phyloP scores from a whole-genome alignment of 2,113 vertebrate genomes.

The Zingel zingel region DNA sequence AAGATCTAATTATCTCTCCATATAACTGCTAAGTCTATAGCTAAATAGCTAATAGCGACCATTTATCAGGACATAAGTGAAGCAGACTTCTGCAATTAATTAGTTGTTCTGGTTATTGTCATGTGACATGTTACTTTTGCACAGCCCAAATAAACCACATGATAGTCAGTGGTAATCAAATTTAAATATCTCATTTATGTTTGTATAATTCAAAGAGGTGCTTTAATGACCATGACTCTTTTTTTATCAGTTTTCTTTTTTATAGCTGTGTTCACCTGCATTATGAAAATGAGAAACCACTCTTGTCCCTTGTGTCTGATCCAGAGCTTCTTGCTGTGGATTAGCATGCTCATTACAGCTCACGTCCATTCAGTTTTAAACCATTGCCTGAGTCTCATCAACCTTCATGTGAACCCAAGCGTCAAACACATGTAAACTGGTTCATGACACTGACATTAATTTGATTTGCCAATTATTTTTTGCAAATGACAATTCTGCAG shows the following conservation, averaged over 20 bases:
- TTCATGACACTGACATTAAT: slow-evolving; percentile 15
- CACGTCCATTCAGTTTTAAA: slow-evolving; percentile 7
- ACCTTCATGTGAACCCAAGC: slow-evolving; percentile 3
- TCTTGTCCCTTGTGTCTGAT: slow-evolving; percentile 27
- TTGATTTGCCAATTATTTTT: slow-evolving; percentile 30
- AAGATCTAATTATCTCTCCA: slow-evolving; percentile 68
- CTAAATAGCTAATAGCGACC: slow-evolving; percentile 51
- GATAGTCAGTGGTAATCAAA: slow-evolving; percentile 10
- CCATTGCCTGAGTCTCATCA: not conserved
- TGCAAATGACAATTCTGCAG: not conserved
- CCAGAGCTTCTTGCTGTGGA: slow-evolving; percentile 23
- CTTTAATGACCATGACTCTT: slow-evolving; percentile 3
- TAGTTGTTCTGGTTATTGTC: slow-evolving; percentile 41
- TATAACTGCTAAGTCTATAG: slow-evolving; percentile 41
- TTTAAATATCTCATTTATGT: slow-evolving; percentile 22
- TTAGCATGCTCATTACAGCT: slow-evolving; percentile 51
- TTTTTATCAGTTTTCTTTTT: not conserved
- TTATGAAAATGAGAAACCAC: slow-evolving; percentile 9
- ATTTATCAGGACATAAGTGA: slow-evolving; percentile 59
- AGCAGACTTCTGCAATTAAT: slow-evolving; percentile 50
- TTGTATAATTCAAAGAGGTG: slow-evolving; percentile 6
- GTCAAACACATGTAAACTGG: slow-evolving; percentile 29
- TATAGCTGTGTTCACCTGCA: not conserved
- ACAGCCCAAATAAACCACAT: slow-evolving; percentile 2
- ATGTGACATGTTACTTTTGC: slow-evolving; percentile 12